A percentile compares a stretch with the other conserved stretches of the same genome.
These are phyloP conservation scores for Marmota flaviventris DNA, from an alignment of 2,113 vertebrate genomes.

Conservation along the genomic window DNA sequence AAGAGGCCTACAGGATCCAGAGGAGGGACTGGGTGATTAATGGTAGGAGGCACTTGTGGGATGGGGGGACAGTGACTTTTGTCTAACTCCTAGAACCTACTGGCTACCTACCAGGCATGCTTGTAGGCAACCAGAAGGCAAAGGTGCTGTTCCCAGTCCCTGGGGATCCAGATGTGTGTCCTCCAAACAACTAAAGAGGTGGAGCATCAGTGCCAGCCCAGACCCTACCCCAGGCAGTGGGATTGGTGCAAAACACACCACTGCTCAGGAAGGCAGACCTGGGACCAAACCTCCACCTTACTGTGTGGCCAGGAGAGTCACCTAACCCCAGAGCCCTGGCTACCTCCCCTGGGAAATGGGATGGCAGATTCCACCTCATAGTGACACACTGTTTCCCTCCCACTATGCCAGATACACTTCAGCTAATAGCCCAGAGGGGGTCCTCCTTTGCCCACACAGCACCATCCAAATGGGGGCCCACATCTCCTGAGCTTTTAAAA, in stretches of 20 bases:
- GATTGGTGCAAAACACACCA: rapidly evolving
- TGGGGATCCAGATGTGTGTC: neutral
- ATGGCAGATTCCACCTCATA: neutral
- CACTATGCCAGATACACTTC: neutral
- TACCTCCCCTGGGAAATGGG: no score
- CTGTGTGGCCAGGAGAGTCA: neutral
- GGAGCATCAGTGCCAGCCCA: rapidly evolving
- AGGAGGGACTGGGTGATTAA: neutral
- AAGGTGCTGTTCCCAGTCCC: neutral
- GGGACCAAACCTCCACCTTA: neutral
- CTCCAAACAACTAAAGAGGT: neutral
- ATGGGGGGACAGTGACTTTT: neutral
- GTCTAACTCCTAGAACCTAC: neutral
- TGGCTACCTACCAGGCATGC: neutral
- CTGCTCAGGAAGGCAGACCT: neutral
- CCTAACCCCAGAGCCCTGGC: neutral
- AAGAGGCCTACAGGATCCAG: neutral
- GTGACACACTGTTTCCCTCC: neutral
- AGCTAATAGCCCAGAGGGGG: no score
- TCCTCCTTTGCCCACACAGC: neutral
- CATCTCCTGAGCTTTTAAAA: neutral
- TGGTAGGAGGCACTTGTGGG: neutral
- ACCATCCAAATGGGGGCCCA: neutral
- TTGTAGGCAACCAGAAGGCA: neutral
- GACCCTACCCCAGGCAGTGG: neutral